Evolutionary conservation across 2,888 invertebrate species (phyloP), one percentile per base, ranked within the genome.

Genomic region (Drosophila nr. perissopoda): DNA sequence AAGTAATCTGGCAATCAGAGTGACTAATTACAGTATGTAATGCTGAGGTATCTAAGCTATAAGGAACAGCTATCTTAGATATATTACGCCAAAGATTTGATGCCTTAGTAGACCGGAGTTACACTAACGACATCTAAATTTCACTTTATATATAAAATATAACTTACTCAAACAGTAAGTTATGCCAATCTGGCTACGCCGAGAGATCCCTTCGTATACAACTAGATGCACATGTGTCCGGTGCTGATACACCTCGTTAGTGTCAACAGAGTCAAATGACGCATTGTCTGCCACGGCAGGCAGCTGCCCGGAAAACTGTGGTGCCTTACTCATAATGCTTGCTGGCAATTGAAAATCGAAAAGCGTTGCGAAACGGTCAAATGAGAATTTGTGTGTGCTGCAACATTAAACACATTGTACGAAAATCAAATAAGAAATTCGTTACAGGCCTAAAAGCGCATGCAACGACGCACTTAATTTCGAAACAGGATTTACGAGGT

Each of bases 401-500:
- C 84, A 72, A 69, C 83, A 83, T 79, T 87, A 81, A 81, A 83
- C 90, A 89, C 88, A 88, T 89, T 88, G 90, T 85, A 86, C 66
- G 4, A 81, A 90, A 87, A 87, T 87, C 87, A 87, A 87, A 87
- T 87, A 87, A 87, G 90, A 90, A 87, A 87, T 87, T 87, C 88
- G 87, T 76, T 76, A 76, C 89, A 87, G 74, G 40, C 72, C 79
- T 46, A 69, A 60, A 57, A 60, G 74, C 71, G 71, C 76, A 74
- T 58, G 74, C 72, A 76, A 25, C 63, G 61, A 60, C 64, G 78
- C 79, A 89, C 84, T 81, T 82, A 80, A 84, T 83, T 83, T 72
- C 72, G 71, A 87, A 89, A 90, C 87, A 81, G 88, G 91, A 90
- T 91, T 90, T 91, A 91, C 88, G 86, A 90, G 90, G 79, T 83